Conservation (phyloP, 2,888 invertebrate species). For the Nipponacmea schrenckii region DNA sequence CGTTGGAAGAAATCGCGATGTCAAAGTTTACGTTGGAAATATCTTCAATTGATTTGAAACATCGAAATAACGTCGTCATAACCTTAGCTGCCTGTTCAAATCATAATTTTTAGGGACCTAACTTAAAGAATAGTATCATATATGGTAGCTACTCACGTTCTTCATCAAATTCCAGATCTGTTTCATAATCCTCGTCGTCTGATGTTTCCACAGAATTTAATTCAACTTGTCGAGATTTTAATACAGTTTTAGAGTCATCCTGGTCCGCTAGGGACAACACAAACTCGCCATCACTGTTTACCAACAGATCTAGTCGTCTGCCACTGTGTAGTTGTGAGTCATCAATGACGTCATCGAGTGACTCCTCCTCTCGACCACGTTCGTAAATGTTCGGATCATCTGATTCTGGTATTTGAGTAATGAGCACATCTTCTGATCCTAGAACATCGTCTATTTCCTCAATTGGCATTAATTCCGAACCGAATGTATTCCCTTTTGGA, state of each 20-base stretch:
- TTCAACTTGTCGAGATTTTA: conserved; percentile 33
- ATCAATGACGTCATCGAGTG: neutral
- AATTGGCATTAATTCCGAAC: neutral
- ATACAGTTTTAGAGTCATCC: conserved; percentile 32
- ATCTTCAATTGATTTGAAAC: too few relatives aligned
- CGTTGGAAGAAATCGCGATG: too few relatives aligned
- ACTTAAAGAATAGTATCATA: too few relatives aligned
- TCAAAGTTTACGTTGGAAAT: too few relatives aligned
- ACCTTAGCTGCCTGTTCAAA: too few relatives aligned
- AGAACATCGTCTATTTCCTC: neutral
- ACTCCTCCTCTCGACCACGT: conserved; percentile 5
- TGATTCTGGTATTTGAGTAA: conserved; percentile 13
- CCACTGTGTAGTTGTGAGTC: neutral
- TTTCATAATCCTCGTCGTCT: conserved; percentile 51
- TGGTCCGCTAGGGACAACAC: conserved; percentile 10
- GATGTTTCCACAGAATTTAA: conserved; percentile 24
- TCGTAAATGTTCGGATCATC: neutral
- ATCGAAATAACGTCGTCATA: too few relatives aligned
- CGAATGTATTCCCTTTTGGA: neutral
- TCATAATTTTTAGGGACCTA: too few relatives aligned
- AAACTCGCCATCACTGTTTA: neutral
- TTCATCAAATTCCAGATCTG: conserved; percentile 54
- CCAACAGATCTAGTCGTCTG: neutral
- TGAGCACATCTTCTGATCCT: neutral
- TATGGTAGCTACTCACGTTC: conserved; percentile 39